A percentile compares a stretch with the other conserved stretches of the same genome.
These are phyloP conservation scores for Salvelinus fontinalis DNA, from an alignment of 2,113 vertebrate species.

Conservation along the genomic window DNA sequence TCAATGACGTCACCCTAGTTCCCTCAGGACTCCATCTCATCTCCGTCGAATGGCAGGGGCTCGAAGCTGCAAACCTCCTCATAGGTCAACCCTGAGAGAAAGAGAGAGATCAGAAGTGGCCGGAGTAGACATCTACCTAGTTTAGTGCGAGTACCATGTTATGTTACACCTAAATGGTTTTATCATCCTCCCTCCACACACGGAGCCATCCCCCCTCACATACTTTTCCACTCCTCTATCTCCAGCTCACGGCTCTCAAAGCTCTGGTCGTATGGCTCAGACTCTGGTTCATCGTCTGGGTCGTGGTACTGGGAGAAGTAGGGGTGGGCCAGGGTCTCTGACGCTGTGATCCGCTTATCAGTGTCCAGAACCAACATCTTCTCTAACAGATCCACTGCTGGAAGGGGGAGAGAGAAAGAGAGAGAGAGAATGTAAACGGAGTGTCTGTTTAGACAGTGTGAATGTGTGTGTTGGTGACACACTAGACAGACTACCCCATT, in stretches of 20 bases:
- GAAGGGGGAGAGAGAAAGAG: background rate
- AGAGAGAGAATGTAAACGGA: background rate
- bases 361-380: slow-evolving; percentile 98
- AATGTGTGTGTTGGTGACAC: background rate
- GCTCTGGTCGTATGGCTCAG: slow-evolving; percentile 96
- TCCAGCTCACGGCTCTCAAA: slow-evolving; percentile 96
- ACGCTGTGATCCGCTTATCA: slow-evolving; percentile 93
- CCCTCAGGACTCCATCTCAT: slow-evolving; percentile 95
- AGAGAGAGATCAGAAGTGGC: background rate
- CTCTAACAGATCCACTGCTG: slow-evolving; percentile 95
- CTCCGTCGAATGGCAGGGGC: slow-evolving; percentile 86
- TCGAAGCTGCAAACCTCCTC: slow-evolving; percentile 94
- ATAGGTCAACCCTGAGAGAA: slow-evolving; percentile 84
- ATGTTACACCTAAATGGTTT: too few species aligned
- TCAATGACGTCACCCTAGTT: background rate
- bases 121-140: background rate
- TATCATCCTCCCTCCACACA: too few species aligned
- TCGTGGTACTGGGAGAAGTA: slow-evolving; percentile 97
- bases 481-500: background rate
- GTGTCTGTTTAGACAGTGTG: background rate
- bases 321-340: slow-evolving; percentile 87
- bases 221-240: slow-evolving; percentile 97
- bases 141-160: too few species aligned
- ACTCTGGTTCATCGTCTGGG: slow-evolving; percentile 93
- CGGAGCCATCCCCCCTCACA: slow-evolving; percentile 53